Base-by-base conservation (phyloP, 1,140 invertebrate genomes). In the Dufourea novaeangliae region DNA sequence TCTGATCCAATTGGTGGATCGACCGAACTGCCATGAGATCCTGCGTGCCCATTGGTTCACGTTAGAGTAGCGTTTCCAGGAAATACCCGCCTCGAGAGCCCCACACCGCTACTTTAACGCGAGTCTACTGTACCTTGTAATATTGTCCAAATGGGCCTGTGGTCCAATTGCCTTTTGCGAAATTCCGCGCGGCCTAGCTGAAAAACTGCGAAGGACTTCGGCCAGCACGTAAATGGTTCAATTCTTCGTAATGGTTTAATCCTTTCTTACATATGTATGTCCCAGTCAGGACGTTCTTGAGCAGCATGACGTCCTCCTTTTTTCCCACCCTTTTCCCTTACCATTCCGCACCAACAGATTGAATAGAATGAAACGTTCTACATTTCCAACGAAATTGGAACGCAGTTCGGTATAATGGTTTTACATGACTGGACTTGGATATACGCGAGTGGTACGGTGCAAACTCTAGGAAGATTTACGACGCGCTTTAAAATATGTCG, bases 121-220 rank as follows among this genome's bases (percentile, higher is more conserved):
- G n/a, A n/a, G n/a, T n/a, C n/a, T n/a, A n/a, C n/a, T n/a, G n/a
- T n/a, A 89, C 81, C 88, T 88, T 89, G 87, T 89, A 89, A 89
- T 89, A 89, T 87, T 79, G 83, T 82, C 74, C 73, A 78, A 79
- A 72, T 44, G 73, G 68, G 73, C 41, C 74, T 73, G 83, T 32
- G 79, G 85, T 84, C 75, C 83, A 82, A 68, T 78, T 82, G 83
- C 83, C 79, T 75, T n/a, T 81, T 81, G 82, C 82, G 74, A 64
- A 84, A 80, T 62, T 70, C 74, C 78, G 34, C 68, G 56, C 78
- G 62, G 56, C 64, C 78, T 57, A 56, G 74, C 41, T 76, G 77
- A 76, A 83, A 84, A 84, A 80, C 68, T 80, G 62, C 83, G 52
- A 64, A 57, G 52, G 69, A 72, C 54, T 77, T 82, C 71, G 75